These are phyloP conservation scores for Sarcophaga bullata DNA, from an alignment of 1,140 invertebrate genomes.

Conservation along the genomic window DNA sequence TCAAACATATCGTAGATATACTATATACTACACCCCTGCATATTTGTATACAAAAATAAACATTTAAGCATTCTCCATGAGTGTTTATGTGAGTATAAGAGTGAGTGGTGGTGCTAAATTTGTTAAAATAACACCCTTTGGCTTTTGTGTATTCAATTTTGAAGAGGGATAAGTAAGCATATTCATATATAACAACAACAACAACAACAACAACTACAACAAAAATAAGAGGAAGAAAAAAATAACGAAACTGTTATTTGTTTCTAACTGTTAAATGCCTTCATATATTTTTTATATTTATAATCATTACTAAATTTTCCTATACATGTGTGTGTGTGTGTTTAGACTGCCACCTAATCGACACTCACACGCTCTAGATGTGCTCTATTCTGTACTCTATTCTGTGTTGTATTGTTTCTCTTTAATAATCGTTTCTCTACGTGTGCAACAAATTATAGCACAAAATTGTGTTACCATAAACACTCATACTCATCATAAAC, in stretches of 20 bases:
- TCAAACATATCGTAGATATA: not conserved
- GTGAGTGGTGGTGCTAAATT: not conserved
- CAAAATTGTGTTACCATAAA: not conserved
- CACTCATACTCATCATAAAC: not conserved
- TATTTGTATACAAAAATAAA: no score
- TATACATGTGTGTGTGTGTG: not conserved
- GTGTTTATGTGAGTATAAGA: no score
- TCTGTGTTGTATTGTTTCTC: not conserved
- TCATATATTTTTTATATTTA: not conserved
- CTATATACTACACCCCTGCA: no score
- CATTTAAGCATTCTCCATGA: no score
- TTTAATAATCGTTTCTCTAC: not conserved
- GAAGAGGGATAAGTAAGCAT: no score
- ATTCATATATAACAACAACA: no score
- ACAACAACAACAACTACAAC: no score
- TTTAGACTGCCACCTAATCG: no score
- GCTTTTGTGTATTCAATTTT: conserved; percentile 2
- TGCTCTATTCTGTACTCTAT: not conserved
- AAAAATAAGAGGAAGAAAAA: no score
- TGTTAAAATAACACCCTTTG: conserved; percentile 14
- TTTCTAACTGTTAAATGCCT: not conserved
- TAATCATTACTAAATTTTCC: conserved; percentile 12
- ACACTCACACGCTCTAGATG: no score
- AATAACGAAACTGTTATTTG: no score
- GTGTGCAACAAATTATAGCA: not conserved